Evolutionary conservation across 2,113 vertebrate genomes (phyloP), one percentile per base, ranked within the genome.

Genomic region (Galeopterus variegatus): DNA sequence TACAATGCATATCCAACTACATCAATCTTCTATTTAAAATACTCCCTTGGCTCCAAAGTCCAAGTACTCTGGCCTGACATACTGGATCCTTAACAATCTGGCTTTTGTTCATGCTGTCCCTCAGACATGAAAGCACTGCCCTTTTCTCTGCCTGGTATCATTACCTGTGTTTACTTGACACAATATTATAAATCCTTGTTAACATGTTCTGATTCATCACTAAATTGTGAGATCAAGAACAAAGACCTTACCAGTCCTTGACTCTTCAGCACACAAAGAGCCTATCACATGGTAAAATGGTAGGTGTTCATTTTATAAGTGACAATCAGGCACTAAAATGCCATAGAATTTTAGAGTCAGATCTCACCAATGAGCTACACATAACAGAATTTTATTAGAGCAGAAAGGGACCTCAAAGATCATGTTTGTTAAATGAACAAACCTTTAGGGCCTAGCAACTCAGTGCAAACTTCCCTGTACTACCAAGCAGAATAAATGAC

Each of bases 221-320:
- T 50, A 93, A 85, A 28, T 26, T 77, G 8, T 88, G 65, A 97
- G 56, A 96, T 60, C 54, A 88, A 88, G n/a, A 93, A 26, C 92
- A 89, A 96, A 94, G 81, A 81, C 28, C n/a, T 93, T 76, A 73
- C 70, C 28, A 81, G 72, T 56, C 33, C n/a, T 88, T 92, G 67
- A 88, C 23, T 91, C 23, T 24, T 70, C 28, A 76, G 31, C 26
- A 91, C 31, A 4, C 36, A 81, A 60, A 50, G n/a, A 92, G 17
- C 31, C 91, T 81, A 93, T 58, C 56, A 79, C n/a, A 79, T 24
- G 79, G 9, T 5, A 90, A 79, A 31, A 79, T 24, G 79, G 9
- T 5, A 90, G 31, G 3, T 79, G 14, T 48, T 86, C 69, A 81
- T 92, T 93, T 94, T 79, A 93, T 70, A 95, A 96, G 90, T 60